Conservation (phyloP, 2,113 vertebrate species). For the Limanda limanda region DNA sequence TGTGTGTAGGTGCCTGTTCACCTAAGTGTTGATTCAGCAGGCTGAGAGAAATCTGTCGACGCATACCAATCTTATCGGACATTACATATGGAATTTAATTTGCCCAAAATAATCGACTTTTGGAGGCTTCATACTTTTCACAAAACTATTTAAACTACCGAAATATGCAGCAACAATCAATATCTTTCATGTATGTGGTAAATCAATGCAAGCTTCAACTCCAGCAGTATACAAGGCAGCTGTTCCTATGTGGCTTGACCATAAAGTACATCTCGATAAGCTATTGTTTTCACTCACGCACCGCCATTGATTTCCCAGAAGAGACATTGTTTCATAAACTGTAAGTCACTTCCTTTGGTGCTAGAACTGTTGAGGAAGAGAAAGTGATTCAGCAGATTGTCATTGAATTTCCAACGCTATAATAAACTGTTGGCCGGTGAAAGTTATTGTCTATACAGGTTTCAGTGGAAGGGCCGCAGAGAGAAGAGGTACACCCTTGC, state of each 20-base stretch:
- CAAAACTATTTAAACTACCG: slow-evolving; percentile 38
- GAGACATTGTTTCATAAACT: slow-evolving; percentile 44
- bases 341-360: slow-evolving; percentile 15
- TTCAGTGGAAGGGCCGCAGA: background rate
- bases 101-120: slow-evolving; percentile 8
- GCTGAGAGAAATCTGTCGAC: slow-evolving; percentile 16
- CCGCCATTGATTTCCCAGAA: slow-evolving; percentile 45
- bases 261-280: slow-evolving; percentile 17
- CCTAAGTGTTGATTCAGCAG: slow-evolving; percentile 1
- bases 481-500: background rate
- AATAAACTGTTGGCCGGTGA: slow-evolving; percentile 5
- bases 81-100: slow-evolving; percentile 36
- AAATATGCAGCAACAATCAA: slow-evolving; percentile 49
- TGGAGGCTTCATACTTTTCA: slow-evolving; percentile 17
- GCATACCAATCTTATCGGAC: slow-evolving; percentile 24
- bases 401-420: background rate
- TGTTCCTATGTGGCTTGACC: background rate
- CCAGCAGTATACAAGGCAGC: slow-evolving; percentile 11
- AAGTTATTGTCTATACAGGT: background rate
- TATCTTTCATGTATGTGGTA: slow-evolving; percentile 26
- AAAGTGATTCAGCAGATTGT: slow-evolving; percentile 27
- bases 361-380: slow-evolving; percentile 16
- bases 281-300: slow-evolving; percentile 31
- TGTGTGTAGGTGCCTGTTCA: background rate
- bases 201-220: slow-evolving; percentile 22